Evolutionary conservation across 1,140 invertebrate species (phyloP).

Genomic region (Hylyphantes graminicola): DNA sequence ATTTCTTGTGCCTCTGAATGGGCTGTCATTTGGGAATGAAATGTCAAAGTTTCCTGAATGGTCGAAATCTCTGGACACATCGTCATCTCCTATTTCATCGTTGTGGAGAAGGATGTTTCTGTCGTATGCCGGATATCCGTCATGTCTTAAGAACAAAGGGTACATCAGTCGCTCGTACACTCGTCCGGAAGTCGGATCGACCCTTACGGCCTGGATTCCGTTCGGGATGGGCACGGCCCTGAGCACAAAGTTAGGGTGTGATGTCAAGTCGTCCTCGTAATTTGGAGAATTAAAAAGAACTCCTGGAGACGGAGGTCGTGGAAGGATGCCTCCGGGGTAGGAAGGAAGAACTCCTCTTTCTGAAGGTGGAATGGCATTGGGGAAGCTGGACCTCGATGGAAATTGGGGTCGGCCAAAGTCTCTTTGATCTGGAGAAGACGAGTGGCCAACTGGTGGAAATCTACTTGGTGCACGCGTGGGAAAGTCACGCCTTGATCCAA

Average conservation of each 20-base stretch:
- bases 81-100: conserved; percentile 43
- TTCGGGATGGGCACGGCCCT: conserved; percentile 55
- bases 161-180: conserved; percentile 40
- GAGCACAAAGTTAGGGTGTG: conserved; percentile 34
- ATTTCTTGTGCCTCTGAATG: conserved; percentile 13
- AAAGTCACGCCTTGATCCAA: neutral
- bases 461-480: neutral
- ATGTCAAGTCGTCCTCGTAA: neutral
- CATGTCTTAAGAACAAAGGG: conserved; percentile 33
- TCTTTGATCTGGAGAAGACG: neutral
- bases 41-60: conserved; percentile 40
- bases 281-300: conserved; percentile 15
- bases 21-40: neutral
- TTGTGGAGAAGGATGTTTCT: conserved; percentile 49
- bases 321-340: neutral
- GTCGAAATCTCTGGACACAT: neutral
- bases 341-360: neutral
- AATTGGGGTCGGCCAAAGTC: conserved; percentile 22
- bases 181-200: conserved; percentile 33
- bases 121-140: conserved; percentile 34
- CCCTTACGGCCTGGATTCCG: conserved; percentile 51
- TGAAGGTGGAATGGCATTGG: neutral
- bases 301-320: neutral
- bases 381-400: conserved; percentile 6
- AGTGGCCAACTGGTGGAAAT: neutral